phyloP scores from a whole-genome alignment of 2,888 invertebrate genomes.

The Megastigmus dorsalis region DNA sequence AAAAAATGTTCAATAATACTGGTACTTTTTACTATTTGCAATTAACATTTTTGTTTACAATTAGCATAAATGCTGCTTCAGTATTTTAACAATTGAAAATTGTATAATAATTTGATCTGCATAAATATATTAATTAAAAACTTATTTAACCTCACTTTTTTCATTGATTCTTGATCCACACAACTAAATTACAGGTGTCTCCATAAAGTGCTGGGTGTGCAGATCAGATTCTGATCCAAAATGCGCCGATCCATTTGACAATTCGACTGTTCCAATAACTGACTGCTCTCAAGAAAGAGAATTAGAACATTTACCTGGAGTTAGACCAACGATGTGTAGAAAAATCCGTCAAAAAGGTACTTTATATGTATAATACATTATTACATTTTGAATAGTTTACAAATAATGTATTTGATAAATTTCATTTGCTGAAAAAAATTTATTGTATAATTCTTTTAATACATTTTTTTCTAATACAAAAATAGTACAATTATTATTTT shows the following conservation, averaged over 20 bases:
- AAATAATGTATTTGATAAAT: too few species aligned
- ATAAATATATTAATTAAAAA: too few species aligned
- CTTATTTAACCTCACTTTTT: too few species aligned
- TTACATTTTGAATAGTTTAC: neutral
- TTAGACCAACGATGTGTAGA: slow-evolving; percentile 89
- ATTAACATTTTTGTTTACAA: too few species aligned
- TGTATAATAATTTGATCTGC: too few species aligned
- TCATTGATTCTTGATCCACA: too few species aligned
- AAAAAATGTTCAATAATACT: too few species aligned
- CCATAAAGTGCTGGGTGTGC: slow-evolving; percentile 94
- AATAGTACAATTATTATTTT: too few species aligned
- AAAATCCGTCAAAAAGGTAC: slow-evolving; percentile 93
- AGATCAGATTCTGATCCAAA: slow-evolving; percentile 92
- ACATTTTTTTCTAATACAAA: too few species aligned
- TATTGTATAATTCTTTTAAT: too few species aligned
- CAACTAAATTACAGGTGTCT: slow-evolving; percentile 77
- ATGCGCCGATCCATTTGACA: slow-evolving; percentile 94
- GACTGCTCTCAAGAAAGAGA: slow-evolving; percentile 82
- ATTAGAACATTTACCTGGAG: slow-evolving; percentile 81
- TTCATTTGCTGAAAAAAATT: too few species aligned
- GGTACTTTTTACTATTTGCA: too few species aligned
- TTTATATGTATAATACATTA: neutral
- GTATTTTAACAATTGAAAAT: neutral
- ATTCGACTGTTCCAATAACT: slow-evolving; percentile 88
- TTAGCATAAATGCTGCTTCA: neutral